Evolutionary conservation across 2,113 vertebrate genomes (phyloP).

Genomic region (Fulica atra): DNA sequence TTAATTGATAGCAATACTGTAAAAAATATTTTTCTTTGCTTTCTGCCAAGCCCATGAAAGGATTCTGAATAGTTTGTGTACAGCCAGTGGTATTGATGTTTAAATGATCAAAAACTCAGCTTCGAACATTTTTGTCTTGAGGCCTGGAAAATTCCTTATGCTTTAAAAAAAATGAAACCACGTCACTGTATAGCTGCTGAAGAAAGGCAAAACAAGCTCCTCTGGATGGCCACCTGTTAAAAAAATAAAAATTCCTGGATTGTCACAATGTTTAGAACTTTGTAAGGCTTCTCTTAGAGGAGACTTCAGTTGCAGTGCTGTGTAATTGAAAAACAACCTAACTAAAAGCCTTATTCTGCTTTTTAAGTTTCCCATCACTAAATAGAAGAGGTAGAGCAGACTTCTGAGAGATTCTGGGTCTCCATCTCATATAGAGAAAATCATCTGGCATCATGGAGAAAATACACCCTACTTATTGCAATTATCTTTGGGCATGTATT

Average conservation of each 20-base stretch:
- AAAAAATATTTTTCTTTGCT: neutral
- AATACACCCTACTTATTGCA: neutral
- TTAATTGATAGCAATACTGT: neutral
- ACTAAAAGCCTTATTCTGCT: neutral
- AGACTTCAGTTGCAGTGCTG: neutral
- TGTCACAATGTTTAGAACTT: neutral
- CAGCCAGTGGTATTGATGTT: neutral
- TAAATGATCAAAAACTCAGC: constrained; percentile 12
- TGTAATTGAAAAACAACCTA: neutral
- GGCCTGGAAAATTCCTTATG: neutral
- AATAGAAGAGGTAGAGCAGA: neutral
- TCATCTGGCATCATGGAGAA: neutral
- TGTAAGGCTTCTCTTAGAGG: neutral
- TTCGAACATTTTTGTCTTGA: constrained; percentile 4
- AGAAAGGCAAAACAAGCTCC: neutral
- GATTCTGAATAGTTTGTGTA: neutral
- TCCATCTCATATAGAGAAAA: neutral
- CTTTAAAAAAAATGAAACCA: neutral
- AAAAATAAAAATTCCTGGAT: neutral
- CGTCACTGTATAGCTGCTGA: neutral
- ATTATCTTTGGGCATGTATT: neutral
- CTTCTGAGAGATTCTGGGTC: neutral
- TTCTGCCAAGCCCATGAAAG: neutral
- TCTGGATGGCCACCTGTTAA: neutral
- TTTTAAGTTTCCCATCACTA: neutral